Evolutionary conservation across 2,888 invertebrate genomes (phyloP), one percentile per base, ranked within the genome.

Genomic region (Cepaea hortensis): DNA sequence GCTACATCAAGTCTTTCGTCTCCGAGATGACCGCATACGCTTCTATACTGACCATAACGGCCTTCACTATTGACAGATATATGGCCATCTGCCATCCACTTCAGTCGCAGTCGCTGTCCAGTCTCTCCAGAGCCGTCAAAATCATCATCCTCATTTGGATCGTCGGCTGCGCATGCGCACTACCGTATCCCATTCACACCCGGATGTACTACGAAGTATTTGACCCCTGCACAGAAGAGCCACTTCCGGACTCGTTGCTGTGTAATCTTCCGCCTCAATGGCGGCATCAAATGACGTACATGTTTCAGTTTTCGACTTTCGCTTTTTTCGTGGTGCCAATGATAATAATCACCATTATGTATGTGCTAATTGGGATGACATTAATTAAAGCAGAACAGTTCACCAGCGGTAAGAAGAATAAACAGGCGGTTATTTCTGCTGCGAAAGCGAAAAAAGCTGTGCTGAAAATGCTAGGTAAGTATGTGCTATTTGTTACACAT

Each of bases 1-100:
- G 95, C 90, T 93, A 94, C 87, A 90, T 95, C 88, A 94, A 95
- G 85, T 94, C 94, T 6, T 93, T 95, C 83, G 91, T 95, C 35
- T 94, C 95, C 4, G 95, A 95, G 91, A 94, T 94, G 94, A 97
- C 97, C 0, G 97, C 97, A 0, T 98, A 98, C 94, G 97, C 97
- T 1, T 98, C 98, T 0, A 97, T 98, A 81, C 95, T 98, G 93
- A 98, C 98, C 50, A 98, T 98, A 91, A 97, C 98, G 77, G 97
- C 97, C 4, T 98, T 98, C 95, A 98, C 98, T 0, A 96, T 97
- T 95, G 98, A 98, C 77, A 83, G 98, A 76, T 95, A 98, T 95
- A 95, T 98, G 90, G 98, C 98, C 65, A 98, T 98, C 92, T 98
- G 98, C 93, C 97, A 98, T 94, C 98, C 98, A 0, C 95, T 98